Base-by-base conservation (phyloP, 2,888 invertebrate genomes). In the Orthosia incerta region DNA sequence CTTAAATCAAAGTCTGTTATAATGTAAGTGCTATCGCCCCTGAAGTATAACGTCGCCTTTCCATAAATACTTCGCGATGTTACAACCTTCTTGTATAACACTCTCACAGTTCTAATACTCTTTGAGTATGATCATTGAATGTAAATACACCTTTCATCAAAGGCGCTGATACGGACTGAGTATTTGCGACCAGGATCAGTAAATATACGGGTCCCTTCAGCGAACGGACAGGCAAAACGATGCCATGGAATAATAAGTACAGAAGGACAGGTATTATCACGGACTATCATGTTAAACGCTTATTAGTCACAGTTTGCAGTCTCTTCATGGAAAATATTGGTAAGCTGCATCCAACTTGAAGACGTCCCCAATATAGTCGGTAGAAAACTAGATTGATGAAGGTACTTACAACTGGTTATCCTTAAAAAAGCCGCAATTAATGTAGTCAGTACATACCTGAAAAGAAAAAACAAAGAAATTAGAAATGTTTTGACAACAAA, bases 131-230 rank as follows among this genome's bases (percentile, higher is more conserved):
- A 76, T 63, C 57, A 63, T 26, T 62, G 61, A 71, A 62, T 71
- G 75, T 57, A 71, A 75, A 76, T 72, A 73, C 45, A 50, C 45
- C 50, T 46, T 55, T 72, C 63, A 73, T 64, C 76, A 80, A 64
- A 64, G 31, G 59, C 71, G 50, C 2, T 71, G 59, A 60, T 56
- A 56, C 80, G 26, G 31, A 46, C 7, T 12, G 53, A 79, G 63
- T 76, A 61, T 76, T 79, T 76, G 73, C 80, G 72, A 64, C 23
- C 71, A 72, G 80, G 59, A 55, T 76, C n/a, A 46, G 76, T 60
- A 72, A 76, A 72, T 73, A 76, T 72, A 71, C 53, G 53, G 79
- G 60, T 72, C 55, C 60, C 13, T 56, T 71, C 20, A 46, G 45
- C 12, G 48, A 23, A 45, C 4, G 60, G 74, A 60, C 70, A 20